phyloP scores from a whole-genome alignment of 30 jellyfish, hydroid and myxozoan genomes.

The Aurelia sp. region DNA sequence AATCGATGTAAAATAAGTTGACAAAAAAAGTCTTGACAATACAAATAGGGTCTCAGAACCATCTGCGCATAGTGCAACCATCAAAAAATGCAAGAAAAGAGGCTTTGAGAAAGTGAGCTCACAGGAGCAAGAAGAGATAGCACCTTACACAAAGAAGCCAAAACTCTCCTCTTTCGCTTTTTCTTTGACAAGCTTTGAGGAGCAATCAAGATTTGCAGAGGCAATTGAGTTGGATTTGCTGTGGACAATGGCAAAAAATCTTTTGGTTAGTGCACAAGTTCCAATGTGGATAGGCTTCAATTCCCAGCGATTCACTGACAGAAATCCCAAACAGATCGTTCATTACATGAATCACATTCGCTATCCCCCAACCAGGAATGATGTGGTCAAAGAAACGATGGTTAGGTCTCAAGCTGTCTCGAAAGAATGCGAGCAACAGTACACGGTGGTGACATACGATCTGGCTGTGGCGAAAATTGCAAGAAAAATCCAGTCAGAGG shows the following conservation, averaged over 20 bases:
- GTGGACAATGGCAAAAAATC: conserved; percentile 16
- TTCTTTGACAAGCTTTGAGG: neutral
- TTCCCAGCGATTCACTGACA: too few relatives aligned
- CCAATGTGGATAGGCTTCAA: too few relatives aligned
- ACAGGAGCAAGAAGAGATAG: too few relatives aligned
- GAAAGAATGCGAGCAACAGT: conserved; percentile 2
- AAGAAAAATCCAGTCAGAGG: conserved; percentile 31
- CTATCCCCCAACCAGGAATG: conserved; percentile 47
- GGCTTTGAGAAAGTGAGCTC: too few relatives aligned
- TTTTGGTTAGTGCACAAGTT: neutral
- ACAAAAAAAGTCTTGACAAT: neutral
- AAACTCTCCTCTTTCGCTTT: neutral
- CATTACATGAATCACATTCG: too few relatives aligned
- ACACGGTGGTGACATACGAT: conserved; percentile 31
- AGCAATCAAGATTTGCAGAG: neutral
- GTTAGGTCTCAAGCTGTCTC: too few relatives aligned
- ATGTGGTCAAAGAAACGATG: conserved; percentile 40
- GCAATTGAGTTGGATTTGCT: conserved; percentile 3
- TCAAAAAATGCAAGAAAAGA: too few relatives aligned
- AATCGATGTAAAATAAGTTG: too few relatives aligned
- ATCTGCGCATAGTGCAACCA: too few relatives aligned
- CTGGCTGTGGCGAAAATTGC: conserved; percentile 60
- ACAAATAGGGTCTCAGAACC: neutral
- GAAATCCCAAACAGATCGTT: too few relatives aligned
- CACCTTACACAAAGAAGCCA: too few relatives aligned